Conservation (phyloP, 2,797 vertebrate genomes). For the Monodelphis domestica region DNA sequence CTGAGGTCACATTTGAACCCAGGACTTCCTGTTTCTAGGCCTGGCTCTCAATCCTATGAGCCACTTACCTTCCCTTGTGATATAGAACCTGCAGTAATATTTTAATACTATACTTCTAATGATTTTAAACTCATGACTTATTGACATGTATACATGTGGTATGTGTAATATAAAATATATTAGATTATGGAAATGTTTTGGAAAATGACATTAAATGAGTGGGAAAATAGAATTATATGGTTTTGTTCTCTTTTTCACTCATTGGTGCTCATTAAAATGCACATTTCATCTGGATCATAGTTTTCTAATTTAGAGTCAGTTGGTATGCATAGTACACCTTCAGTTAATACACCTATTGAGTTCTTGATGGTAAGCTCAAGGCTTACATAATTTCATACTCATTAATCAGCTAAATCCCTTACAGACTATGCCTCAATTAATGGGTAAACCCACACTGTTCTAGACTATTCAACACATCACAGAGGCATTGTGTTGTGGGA, state of each 20-base stretch:
- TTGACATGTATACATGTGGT: background rate
- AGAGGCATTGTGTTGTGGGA: background rate
- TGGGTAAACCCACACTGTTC: background rate
- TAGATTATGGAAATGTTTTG: no score
- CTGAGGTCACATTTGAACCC: no score
- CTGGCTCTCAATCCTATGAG: no score
- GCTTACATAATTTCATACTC: background rate
- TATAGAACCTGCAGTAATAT: background rate
- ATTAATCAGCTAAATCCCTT: constrained; percentile 17
- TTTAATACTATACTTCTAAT: background rate
- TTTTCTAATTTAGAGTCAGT: background rate
- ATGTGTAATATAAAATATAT: background rate
- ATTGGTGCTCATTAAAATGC: background rate
- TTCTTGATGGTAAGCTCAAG: background rate
- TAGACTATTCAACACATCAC: background rate
- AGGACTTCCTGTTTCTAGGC: no score
- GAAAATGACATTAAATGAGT: no score
- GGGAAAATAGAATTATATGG: background rate
- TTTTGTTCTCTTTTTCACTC: background rate
- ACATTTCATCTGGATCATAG: background rate
- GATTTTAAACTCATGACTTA: background rate
- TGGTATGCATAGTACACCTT: background rate
- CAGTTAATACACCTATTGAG: background rate
- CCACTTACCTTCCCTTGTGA: no score
- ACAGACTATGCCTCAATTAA: constrained; percentile 16